Evolutionary conservation across 2,113 vertebrate species (phyloP).

Genomic region (Equus przewalskii): DNA sequence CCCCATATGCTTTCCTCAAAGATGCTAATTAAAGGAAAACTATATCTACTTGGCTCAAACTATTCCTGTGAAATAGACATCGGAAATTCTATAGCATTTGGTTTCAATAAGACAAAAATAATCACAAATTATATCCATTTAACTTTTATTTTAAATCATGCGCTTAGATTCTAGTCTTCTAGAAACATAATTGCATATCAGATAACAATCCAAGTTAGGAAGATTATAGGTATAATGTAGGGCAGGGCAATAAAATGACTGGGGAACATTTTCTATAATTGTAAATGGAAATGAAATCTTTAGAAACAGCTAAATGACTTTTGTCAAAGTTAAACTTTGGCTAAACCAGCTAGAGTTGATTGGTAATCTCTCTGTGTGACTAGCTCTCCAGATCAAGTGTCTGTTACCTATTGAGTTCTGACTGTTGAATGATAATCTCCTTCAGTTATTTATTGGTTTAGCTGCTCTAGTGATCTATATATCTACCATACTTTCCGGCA

Average conservation of each 20-base stretch:
- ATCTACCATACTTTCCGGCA: background rate
- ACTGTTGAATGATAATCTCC: background rate
- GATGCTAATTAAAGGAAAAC: conserved; percentile 73
- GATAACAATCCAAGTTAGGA: conserved; percentile 76
- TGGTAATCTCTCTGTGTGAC: background rate
- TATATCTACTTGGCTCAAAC: conserved; percentile 70
- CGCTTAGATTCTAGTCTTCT: conserved; percentile 74
- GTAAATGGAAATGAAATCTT: conserved; percentile 70
- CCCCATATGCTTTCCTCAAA: conserved; percentile 30
- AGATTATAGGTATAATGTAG: conserved; percentile 80
- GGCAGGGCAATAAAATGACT: conserved; percentile 75
- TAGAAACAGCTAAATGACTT: conserved; percentile 70
- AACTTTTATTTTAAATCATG: conserved; percentile 80
- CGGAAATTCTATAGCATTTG: conserved; percentile 74
- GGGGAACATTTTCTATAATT: conserved; percentile 74
- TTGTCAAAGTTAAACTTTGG: conserved; percentile 54
- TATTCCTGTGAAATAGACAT: conserved; percentile 65
- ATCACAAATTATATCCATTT: conserved; percentile 82
- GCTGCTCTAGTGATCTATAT: background rate
- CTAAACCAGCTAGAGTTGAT: background rate
- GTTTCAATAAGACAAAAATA: conserved; percentile 82
- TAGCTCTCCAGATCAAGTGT: background rate
- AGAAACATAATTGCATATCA: conserved; percentile 79
- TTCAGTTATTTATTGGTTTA: background rate
- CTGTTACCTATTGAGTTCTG: background rate